Conservation (phyloP, 2,113 vertebrate species). For the Limanda limanda region DNA sequence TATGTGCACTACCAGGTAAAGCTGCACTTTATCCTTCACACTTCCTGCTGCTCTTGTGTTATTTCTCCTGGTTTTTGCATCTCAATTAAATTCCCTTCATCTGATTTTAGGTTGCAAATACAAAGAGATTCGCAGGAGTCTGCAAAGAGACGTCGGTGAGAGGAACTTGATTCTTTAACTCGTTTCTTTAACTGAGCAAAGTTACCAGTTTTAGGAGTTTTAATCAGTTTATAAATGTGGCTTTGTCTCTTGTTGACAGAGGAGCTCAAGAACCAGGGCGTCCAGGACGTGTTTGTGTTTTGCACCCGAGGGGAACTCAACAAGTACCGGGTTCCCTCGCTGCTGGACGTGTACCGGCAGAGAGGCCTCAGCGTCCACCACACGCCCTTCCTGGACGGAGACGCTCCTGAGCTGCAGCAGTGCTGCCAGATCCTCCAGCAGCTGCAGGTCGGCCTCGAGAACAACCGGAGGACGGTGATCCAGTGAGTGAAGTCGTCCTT, state of each 20-base stretch:
- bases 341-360: constrained; percentile 86
- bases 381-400: constrained; percentile 87
- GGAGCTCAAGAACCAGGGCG: constrained; percentile 87
- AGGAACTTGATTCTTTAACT: not conserved
- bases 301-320: constrained; percentile 90
- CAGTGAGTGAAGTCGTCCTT: constrained; percentile 81
- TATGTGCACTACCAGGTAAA: constrained; percentile 91
- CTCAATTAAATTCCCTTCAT: not conserved
- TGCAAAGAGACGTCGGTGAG: constrained; percentile 89
- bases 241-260: constrained; percentile 72
- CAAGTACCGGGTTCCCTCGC: constrained; percentile 89
- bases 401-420: constrained; percentile 83
- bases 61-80: not conserved
- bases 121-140: constrained; percentile 89
- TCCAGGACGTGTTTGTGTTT: constrained; percentile 91
- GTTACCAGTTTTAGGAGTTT: too few relatives aligned
- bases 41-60: not conserved
- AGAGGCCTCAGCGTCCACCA: constrained; percentile 86
- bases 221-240: not conserved
- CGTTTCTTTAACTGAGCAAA: too few relatives aligned
- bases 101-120: constrained; percentile 87
- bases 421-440: constrained; percentile 88
- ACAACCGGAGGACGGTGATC: constrained; percentile 85
- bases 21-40: not conserved
- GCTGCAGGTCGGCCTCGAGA: constrained; percentile 84